Percentiles rank a stretch among this genome's conserved stretches.
Conservation (phyloP, 2,113 vertebrate species). For the Mus pahari region DNA sequence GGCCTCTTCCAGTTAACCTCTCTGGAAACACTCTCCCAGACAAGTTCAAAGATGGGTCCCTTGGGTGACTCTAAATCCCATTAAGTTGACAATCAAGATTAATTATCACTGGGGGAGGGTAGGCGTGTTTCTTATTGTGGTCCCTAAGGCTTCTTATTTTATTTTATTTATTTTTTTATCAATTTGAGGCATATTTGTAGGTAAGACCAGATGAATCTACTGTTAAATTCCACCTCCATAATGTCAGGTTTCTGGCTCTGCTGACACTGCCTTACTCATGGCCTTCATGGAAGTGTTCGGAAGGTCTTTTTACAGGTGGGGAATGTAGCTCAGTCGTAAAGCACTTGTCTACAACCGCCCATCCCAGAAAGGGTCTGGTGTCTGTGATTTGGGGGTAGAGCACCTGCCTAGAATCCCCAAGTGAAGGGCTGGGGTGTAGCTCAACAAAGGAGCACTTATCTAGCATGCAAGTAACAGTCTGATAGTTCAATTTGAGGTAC, state of each 20-base stretch:
- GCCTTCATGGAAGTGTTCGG: background rate
- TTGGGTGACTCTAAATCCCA: constrained; percentile 1
- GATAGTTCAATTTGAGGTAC: background rate
- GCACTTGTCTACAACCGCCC: background rate
- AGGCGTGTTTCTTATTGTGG: background rate
- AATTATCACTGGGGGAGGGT: background rate
- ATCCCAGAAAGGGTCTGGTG: background rate
- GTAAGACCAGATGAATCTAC: background rate
- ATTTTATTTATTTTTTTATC: constrained; percentile 4
- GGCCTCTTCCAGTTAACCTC: background rate
- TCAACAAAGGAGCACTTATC: background rate
- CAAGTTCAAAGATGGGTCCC: background rate
- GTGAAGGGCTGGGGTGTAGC: background rate
- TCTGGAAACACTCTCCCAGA: background rate
- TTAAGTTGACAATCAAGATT: background rate
- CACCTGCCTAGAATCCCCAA: background rate
- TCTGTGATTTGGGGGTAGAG: background rate
- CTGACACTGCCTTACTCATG: background rate
- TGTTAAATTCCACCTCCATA: background rate
- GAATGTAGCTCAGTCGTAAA: background rate
- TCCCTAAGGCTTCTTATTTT: background rate
- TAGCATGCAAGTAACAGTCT: background rate
- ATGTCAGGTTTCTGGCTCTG: background rate
- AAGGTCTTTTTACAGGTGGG: background rate
- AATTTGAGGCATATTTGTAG: background rate